Conservation (phyloP, 2,113 vertebrate species). For the Zosterops pallidus region DNA sequence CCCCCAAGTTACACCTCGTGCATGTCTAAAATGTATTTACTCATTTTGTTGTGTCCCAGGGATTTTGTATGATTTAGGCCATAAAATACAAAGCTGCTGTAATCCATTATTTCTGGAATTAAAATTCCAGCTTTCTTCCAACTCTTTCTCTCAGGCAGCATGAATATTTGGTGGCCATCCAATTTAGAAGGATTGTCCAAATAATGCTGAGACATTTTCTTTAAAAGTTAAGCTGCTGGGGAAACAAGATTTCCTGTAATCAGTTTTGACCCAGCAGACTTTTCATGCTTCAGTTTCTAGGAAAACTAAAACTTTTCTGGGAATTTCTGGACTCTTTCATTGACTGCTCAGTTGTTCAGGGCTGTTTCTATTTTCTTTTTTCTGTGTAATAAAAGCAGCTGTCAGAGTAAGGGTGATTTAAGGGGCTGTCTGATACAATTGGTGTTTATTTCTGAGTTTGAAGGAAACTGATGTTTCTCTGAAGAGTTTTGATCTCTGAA, state of each 20-base stretch:
- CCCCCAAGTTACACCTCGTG: neutral
- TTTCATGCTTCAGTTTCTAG: neutral
- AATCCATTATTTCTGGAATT: neutral
- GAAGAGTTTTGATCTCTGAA: neutral
- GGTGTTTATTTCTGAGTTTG: neutral
- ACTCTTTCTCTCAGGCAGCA: neutral
- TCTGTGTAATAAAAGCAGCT: neutral
- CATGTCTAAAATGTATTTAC: neutral
- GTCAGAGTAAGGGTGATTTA: neutral
- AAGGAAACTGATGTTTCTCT: neutral
- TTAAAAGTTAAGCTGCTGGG: constrained; percentile 15
- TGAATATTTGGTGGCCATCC: neutral
- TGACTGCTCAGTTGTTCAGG: neutral
- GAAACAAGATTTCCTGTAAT: neutral
- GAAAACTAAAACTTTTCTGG: neutral
- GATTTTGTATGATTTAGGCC: neutral
- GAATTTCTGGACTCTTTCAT: neutral
- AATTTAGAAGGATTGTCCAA: neutral
- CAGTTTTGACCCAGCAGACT: neutral
- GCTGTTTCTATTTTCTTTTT: neutral
- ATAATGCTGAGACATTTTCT: neutral
- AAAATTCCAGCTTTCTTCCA: neutral
- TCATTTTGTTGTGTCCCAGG: neutral
- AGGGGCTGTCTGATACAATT: neutral
- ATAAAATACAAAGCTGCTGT: neutral